Evolutionary conservation across 2,113 vertebrate species (phyloP), one percentile per base, ranked within the genome.

Genomic region (Hipposideros armiger): DNA sequence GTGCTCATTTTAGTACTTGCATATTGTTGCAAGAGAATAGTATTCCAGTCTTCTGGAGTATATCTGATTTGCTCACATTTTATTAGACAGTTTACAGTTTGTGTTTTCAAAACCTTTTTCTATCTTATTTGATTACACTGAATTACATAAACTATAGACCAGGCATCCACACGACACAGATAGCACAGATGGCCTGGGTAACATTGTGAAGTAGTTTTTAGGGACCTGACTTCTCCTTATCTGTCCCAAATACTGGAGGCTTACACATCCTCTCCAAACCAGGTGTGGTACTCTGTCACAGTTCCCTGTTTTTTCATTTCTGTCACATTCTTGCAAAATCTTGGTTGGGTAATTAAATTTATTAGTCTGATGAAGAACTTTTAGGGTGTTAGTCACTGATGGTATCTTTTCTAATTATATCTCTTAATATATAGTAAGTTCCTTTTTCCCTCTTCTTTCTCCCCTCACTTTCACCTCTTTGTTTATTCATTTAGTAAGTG

Each of bases 311-410:
- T 95, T 87, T n/a, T 26, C 32, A 15, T 94, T 95, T 84, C 47
- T 81, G 7, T 67, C 26, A 89, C 36, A 72, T 92, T 90, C 54
- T 89, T 91, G 82, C 54, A 70, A 52, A 80, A 58, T 95, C 58
- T 52, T 45, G 16, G 64, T 80, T 93, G 93, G 56, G 40, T 94
- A 76, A 70, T 36, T 36, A 36, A 36, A 36, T 82, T 47, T 36
- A 81, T 81, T 83, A 90, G 50, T 91, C 62, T 56, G 69, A 6
- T 90, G 74, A 94, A 91, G 69, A 77, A 50, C 78, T 93, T 91
- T 67, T 40, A 90, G 36, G 54, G 19, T 88, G 36, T 97, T 85
- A 91, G 70, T 93, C 20, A 73, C 45, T 85, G 66, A 42, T 73
- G n/a, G 16, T 82, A 45, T 88, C 47, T 93, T 82, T 86, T 26